Conservation (phyloP, 2,888 invertebrate genomes). For the Halictus ligatus region DNA sequence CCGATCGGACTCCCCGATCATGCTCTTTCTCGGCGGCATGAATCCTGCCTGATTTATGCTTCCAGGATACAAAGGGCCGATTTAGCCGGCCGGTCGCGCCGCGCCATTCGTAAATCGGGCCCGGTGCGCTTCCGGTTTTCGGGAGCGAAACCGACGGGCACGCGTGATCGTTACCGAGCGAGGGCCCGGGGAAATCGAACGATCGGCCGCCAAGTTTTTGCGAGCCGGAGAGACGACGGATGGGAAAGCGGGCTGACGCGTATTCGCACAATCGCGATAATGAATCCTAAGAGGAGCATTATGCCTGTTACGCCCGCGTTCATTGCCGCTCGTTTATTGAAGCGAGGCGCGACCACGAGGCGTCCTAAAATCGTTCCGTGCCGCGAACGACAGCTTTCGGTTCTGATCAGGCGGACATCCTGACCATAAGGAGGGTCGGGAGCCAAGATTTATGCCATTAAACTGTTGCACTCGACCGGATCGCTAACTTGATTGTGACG, state of each 20-base stretch:
- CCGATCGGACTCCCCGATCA: constrained; percentile 46
- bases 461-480: not conserved
- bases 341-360: not conserved
- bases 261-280: constrained; percentile 58
- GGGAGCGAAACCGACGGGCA: constrained; percentile 19
- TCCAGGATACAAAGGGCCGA: constrained; percentile 64
- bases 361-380: constrained; percentile 2
- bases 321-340: not conserved
- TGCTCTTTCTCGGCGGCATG: constrained; percentile 33
- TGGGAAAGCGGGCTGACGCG: constrained; percentile 37
- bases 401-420: not conserved
- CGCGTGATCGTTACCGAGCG: not conserved
- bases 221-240: constrained; percentile 10
- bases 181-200: constrained; percentile 31
- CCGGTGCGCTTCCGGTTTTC: constrained; percentile 48
- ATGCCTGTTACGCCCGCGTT: constrained; percentile 42
- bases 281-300: constrained; percentile 47
- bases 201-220: constrained; percentile 28
- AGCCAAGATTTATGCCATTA: constrained; percentile 3
- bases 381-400: not conserved
- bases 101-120: constrained; percentile 36
- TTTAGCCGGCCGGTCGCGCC: constrained; percentile 24
- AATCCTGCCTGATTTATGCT: constrained; percentile 66
- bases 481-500: not conserved
- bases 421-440: not conserved